These are phyloP conservation scores for Drosophila miranda DNA, from an alignment of 1,140 invertebrate species.

Conservation along the genomic window DNA sequence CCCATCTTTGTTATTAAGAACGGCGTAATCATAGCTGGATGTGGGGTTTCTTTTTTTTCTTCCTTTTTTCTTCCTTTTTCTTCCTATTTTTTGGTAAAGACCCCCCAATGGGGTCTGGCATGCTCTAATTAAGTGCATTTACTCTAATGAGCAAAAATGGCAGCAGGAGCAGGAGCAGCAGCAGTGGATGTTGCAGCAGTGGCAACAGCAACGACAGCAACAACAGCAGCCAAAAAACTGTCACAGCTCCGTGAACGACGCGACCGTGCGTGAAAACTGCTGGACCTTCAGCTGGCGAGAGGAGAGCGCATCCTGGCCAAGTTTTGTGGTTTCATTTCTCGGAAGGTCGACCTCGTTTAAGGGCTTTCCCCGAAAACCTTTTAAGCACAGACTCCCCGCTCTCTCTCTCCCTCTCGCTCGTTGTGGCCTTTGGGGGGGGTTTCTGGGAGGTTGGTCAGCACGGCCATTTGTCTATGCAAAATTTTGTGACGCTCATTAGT, in stretches of 20 bases:
- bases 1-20: conserved; percentile 75
- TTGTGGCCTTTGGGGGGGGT: background rate
- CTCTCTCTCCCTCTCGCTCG: background rate
- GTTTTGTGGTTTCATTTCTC: conserved; percentile 40
- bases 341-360: conserved; percentile 45
- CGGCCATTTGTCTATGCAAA: conserved; percentile 71
- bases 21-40: conserved; percentile 61
- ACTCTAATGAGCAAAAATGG: conserved; percentile 78
- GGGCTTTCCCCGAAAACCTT: conserved; percentile 23
- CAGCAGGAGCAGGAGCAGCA: conserved; percentile 21
- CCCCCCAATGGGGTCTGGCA: conserved; percentile 41
- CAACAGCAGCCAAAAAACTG: conserved; percentile 20
- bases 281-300: conserved; percentile 29
- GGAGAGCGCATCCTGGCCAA: conserved; percentile 1
- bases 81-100: conserved; percentile 7
- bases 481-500: conserved; percentile 73
- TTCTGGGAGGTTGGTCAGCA: conserved; percentile 17
- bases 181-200: conserved; percentile 9
- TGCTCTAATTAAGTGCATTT: conserved; percentile 78
- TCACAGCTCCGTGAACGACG: conserved; percentile 53
- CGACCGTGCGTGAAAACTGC: conserved; percentile 70
- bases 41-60: conserved; percentile 12
- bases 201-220: conserved; percentile 2
- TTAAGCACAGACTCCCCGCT: conserved; percentile 14
- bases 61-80: too few relatives aligned